These are phyloP conservation scores for Cyphomyrmex costatus DNA, from an alignment of 1,140 invertebrate species.

Conservation along the genomic window DNA sequence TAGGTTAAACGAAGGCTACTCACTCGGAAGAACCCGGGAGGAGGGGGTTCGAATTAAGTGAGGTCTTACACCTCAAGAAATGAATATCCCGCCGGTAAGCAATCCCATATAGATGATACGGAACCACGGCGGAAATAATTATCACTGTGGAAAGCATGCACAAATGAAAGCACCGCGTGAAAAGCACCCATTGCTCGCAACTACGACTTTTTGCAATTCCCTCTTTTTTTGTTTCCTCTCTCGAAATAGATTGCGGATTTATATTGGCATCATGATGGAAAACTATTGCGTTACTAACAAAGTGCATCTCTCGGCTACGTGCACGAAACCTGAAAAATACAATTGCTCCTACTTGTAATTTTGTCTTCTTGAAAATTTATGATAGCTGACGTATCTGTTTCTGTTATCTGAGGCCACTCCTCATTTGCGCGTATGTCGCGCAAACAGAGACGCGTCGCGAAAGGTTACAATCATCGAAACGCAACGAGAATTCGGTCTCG, in stretches of 20 bases:
- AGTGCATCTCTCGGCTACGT: neutral
- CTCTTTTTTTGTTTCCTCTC: neutral
- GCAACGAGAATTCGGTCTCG: constrained; percentile 68
- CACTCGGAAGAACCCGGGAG: constrained; percentile 41
- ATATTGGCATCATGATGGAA: neutral
- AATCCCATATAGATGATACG: constrained; percentile 21
- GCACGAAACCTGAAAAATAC: neutral
- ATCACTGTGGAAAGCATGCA: constrained; percentile 22
- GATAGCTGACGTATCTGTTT: neutral
- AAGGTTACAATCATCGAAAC: constrained; percentile 37
- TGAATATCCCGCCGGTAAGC: constrained; percentile 29
- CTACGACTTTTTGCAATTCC: neutral
- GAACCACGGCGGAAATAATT: constrained; percentile 29
- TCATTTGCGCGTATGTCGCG: constrained; percentile 3
- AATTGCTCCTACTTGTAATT: neutral
- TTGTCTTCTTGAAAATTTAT: constrained; percentile 15
- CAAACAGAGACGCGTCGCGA: constrained; percentile 8
- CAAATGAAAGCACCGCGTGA: neutral
- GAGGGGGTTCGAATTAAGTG: constrained; percentile 76
- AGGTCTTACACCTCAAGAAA: constrained; percentile 45
- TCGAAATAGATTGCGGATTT: neutral
- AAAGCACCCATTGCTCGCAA: constrained; percentile 14
- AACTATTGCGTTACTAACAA: too few relatives aligned
- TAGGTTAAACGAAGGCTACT: constrained; percentile 60
- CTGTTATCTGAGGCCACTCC: neutral